These are phyloP conservation scores for Pseudochirops corinnae DNA, from an alignment of 2,797 vertebrate species.

Conservation along the genomic window DNA sequence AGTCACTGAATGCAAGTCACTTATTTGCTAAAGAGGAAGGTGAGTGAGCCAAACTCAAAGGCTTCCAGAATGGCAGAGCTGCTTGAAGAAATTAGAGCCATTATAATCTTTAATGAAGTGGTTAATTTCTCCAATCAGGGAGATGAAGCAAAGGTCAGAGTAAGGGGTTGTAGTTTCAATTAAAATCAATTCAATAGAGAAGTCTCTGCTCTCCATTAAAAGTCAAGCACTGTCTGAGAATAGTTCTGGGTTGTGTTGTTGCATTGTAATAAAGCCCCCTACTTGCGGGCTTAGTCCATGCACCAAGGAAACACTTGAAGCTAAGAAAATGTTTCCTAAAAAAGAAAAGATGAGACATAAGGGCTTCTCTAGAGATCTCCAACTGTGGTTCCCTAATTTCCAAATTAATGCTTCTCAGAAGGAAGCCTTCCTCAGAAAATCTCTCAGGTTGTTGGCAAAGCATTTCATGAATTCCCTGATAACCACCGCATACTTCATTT, in stretches of 20 bases:
- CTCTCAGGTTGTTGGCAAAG: neutral
- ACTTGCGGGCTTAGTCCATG: neutral
- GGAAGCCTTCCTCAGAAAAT: neutral
- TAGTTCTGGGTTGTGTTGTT: neutral
- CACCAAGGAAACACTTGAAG: neutral
- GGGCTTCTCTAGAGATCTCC: neutral
- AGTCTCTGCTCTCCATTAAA: neutral
- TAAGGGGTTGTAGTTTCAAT: neutral
- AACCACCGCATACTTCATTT: neutral
- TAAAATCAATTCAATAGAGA: slow-evolving; percentile 18
- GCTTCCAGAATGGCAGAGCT: neutral
- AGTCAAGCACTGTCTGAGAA: neutral
- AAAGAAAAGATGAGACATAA: neutral
- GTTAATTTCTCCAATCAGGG: neutral
- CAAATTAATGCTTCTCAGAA: neutral
- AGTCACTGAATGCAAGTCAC: neutral
- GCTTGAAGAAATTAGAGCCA: slow-evolving; percentile 4
- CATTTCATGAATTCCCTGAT: neutral
- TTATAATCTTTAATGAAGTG: neutral
- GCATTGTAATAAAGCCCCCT: neutral
- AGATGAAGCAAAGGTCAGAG: slow-evolving; percentile 8
- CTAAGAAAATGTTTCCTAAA: slow-evolving; percentile 28
- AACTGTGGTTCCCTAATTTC: neutral
- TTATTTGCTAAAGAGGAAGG: neutral
- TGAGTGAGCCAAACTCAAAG: neutral